Conservation (phyloP, 2,797 vertebrate genomes). For the Hydrophis major region DNA sequence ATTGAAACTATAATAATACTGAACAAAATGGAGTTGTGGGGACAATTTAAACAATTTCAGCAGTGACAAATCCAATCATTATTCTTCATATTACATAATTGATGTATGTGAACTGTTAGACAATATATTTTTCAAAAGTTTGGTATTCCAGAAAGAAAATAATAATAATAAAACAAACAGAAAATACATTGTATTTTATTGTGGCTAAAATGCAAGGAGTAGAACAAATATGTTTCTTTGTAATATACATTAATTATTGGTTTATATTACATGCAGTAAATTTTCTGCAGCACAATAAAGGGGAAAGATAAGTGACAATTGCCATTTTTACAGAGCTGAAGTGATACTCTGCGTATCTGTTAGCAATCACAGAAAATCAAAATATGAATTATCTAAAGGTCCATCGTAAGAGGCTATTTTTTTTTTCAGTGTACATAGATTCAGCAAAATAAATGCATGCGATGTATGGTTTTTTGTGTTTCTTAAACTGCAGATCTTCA, state of each 20-base stretch:
- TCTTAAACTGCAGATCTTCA: neutral
- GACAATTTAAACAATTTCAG: neutral
- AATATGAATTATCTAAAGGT: neutral
- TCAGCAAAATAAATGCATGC: neutral
- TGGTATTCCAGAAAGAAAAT: neutral
- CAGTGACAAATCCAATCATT: neutral
- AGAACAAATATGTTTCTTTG: neutral
- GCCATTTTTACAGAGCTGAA: constrained; percentile 5
- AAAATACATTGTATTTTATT: neutral
- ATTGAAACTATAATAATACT: neutral
- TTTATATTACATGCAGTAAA: neutral
- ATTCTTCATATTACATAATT: neutral
- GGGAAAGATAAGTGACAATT: neutral
- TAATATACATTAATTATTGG: neutral
- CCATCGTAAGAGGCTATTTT: neutral
- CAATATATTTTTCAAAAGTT: neutral
- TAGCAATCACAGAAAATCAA: constrained; percentile 19
- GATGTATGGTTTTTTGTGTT: neutral
- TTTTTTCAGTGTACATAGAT: neutral
- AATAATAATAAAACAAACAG: neutral
- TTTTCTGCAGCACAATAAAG: neutral
- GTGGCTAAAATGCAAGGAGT: neutral
- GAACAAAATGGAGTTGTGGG: neutral
- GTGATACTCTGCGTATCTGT: constrained; percentile 23
- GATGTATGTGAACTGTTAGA: neutral